These are phyloP conservation scores for Leptobrachium leishanense DNA, from an alignment of 2,113 vertebrate species.

Conservation along the genomic window DNA sequence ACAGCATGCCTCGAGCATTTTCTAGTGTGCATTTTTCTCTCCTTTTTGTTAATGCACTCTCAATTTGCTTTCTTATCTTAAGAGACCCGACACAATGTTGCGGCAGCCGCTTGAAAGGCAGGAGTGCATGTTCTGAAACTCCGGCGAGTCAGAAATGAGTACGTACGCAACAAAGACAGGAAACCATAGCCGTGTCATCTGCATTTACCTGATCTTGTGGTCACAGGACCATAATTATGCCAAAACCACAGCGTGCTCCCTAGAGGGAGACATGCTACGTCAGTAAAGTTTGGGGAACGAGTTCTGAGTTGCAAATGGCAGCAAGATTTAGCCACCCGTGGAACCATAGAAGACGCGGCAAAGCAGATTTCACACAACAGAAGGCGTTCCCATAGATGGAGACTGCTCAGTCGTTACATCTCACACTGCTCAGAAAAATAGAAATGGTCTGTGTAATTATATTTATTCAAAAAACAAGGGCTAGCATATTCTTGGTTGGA, in stretches of 20 bases:
- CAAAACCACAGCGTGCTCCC: not conserved
- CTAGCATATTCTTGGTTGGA: too few species aligned
- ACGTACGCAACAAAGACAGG: slow-evolving; percentile 48
- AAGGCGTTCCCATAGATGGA: not conserved
- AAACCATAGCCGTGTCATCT: slow-evolving; percentile 51
- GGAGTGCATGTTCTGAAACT: not conserved
- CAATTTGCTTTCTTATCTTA: slow-evolving; percentile 29
- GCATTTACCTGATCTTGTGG: not conserved
- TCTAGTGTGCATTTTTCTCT: slow-evolving; percentile 48
- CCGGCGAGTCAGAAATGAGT: slow-evolving; percentile 28
- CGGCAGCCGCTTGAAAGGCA: slow-evolving; percentile 1
- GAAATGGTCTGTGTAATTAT: too few species aligned
- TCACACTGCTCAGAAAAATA: too few species aligned
- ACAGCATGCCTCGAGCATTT: slow-evolving; percentile 44
- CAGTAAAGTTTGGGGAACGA: not conserved
- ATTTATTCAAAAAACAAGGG: too few species aligned
- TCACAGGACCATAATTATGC: slow-evolving; percentile 13
- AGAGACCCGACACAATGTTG: not conserved
- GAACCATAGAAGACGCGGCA: not conserved
- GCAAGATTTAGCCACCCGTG: too few species aligned
- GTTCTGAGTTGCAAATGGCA: not conserved
- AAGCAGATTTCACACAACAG: not conserved
- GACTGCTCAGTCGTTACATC: too few species aligned
- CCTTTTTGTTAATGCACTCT: not conserved
- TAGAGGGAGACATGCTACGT: not conserved